A percentile compares a stretch with the other conserved stretches of the same genome.
These are phyloP conservation scores for Chrysodeixis includens DNA, from an alignment of 2,888 invertebrate genomes.

Conservation along the genomic window DNA sequence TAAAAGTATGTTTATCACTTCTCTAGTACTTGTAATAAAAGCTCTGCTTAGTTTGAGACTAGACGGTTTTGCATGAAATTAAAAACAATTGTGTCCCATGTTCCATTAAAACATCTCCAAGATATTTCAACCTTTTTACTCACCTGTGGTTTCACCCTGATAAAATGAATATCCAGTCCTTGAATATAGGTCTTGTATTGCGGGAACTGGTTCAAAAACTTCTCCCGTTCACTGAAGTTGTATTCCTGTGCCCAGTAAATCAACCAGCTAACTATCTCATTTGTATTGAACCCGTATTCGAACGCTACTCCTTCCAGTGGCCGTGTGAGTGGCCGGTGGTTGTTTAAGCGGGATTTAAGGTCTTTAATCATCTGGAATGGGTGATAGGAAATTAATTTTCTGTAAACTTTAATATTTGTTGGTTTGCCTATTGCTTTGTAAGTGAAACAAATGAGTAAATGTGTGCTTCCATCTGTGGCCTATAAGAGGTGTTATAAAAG, in stretches of 20 bases:
- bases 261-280: conserved; percentile 90
- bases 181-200: conserved; percentile 94
- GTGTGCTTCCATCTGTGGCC: too few species aligned
- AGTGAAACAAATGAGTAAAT: too few species aligned
- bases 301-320: conserved; percentile 93
- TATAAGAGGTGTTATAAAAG: too few species aligned
- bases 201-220: conserved; percentile 91
- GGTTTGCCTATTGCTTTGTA: too few species aligned
- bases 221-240: conserved; percentile 90
- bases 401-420: too few species aligned
- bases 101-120: too few species aligned
- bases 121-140: neutral
- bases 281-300: conserved; percentile 94
- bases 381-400: neutral
- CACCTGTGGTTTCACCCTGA: conserved; percentile 91
- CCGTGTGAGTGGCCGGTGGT: conserved; percentile 73
- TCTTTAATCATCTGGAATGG: conserved; percentile 76
- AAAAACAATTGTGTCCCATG: too few species aligned
- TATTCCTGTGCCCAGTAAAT: conserved; percentile 94
- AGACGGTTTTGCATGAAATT: too few species aligned
- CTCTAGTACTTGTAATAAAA: too few species aligned
- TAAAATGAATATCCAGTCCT: conserved; percentile 90
- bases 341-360: conserved; percentile 71
- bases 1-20: too few species aligned
- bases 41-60: too few species aligned